Conservation (phyloP, 2,797 vertebrate species). For the Lepidocolaptes lacrymiger region DNA sequence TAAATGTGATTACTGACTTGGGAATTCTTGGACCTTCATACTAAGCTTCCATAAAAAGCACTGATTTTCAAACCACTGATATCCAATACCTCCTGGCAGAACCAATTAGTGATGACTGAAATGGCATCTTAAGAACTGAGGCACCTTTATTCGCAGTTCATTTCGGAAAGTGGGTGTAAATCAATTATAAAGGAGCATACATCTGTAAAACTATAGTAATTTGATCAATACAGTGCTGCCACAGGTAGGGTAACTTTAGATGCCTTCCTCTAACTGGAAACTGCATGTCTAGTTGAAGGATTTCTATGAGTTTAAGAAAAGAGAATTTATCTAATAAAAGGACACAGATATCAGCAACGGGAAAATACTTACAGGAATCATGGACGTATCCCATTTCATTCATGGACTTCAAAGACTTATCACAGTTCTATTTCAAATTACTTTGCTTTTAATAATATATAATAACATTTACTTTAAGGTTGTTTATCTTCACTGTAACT, state of each 20-base stretch:
- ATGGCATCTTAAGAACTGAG: slow-evolving; percentile 3
- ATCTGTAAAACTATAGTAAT: background rate
- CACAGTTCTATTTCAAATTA: background rate
- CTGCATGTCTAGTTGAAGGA: background rate
- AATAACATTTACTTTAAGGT: background rate
- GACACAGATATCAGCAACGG: background rate
- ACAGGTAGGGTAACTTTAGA: background rate
- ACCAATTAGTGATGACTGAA: background rate
- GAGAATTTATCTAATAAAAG: background rate
- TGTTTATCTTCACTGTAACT: background rate
- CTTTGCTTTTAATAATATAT: background rate
- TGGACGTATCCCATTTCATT: background rate
- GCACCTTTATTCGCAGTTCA: slow-evolving; percentile 2
- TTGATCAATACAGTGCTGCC: background rate
- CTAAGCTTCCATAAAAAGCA: background rate
- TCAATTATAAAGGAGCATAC: background rate
- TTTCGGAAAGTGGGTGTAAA: background rate
- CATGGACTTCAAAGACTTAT: background rate
- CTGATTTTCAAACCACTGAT: slow-evolving; percentile 17
- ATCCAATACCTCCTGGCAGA: slow-evolving; percentile 4
- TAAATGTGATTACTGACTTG: background rate
- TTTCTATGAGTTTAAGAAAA: background rate
- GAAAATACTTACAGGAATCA: background rate
- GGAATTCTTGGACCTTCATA: background rate
- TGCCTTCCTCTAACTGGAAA: background rate